Conservation (phyloP, 2,888 invertebrate species). For the Ephialtes manifestator region DNA sequence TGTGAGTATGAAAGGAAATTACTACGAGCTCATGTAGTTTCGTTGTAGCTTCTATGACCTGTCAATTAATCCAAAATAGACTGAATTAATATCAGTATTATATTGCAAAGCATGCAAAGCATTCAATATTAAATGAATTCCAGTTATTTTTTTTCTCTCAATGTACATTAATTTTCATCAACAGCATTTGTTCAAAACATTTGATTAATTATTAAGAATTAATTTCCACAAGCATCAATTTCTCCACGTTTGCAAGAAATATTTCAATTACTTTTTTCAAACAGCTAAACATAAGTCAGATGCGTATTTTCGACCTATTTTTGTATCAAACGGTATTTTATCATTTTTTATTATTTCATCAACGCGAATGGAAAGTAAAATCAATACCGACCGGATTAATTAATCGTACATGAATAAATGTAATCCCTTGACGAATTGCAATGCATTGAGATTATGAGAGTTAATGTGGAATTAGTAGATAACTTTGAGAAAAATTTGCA, state of each 20-base stretch:
- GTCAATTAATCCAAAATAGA: too few species aligned
- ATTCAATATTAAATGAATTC: too few species aligned
- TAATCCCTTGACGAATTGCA: not conserved
- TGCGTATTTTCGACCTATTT: too few species aligned
- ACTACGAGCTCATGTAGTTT: too few species aligned
- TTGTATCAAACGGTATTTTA: not conserved
- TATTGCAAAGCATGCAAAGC: too few species aligned
- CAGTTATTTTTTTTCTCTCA: too few species aligned
- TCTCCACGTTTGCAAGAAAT: not conserved
- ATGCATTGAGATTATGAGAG: not conserved
- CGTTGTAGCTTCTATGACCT: too few species aligned
- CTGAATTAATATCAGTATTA: too few species aligned
- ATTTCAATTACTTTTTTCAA: not conserved
- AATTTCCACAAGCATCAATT: not conserved
- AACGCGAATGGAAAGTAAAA: not conserved
- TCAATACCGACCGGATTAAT: not conserved
- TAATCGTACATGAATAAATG: not conserved
- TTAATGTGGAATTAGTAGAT: conserved; percentile 1
- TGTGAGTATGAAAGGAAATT: too few species aligned
- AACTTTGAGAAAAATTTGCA: not conserved
- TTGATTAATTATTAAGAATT: not conserved
- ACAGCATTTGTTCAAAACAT: too few species aligned
- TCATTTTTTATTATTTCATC: not conserved
- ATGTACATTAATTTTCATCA: not conserved
- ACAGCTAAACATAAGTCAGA: not conserved